Percentiles rank a stretch among this genome's conserved stretches.
These are phyloP conservation scores for Magallana angulata DNA, from an alignment of 1,140 invertebrate species.

Conservation along the genomic window DNA sequence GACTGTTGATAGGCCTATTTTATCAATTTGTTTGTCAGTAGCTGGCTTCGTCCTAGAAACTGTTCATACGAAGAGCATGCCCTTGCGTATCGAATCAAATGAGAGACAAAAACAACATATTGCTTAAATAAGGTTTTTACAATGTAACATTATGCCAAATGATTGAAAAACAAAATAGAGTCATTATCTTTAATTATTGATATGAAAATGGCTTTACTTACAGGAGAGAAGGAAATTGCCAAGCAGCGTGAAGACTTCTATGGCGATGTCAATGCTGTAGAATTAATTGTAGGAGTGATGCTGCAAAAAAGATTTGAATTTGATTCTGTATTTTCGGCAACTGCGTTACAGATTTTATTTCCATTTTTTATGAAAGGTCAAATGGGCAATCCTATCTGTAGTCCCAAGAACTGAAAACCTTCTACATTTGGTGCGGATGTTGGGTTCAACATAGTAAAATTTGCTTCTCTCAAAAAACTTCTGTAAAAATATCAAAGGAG, in stretches of 20 bases:
- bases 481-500: constrained; percentile 78
- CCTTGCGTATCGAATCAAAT: no score
- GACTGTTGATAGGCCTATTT: no score
- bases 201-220: constrained; percentile 19
- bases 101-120: no score
- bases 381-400: constrained; percentile 79
- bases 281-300: constrained; percentile 79
- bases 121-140: no score
- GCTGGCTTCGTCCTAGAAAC: no score
- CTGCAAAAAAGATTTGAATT: constrained; percentile 74
- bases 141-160: no score
- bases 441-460: constrained; percentile 79
- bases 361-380: constrained; percentile 80
- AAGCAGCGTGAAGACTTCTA: constrained; percentile 77
- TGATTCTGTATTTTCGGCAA: constrained; percentile 71
- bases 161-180: no score
- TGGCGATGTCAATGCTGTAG: constrained; percentile 79
- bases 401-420: constrained; percentile 79
- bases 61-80: no score
- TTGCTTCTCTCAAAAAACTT: constrained; percentile 77
- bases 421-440: constrained; percentile 80
- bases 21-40: no score
- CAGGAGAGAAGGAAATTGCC: constrained; percentile 77
- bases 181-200: no score
- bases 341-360: constrained; percentile 79